These are phyloP conservation scores for Eristalis tenax DNA, from an alignment of 2,888 invertebrate species.

Conservation along the genomic window DNA sequence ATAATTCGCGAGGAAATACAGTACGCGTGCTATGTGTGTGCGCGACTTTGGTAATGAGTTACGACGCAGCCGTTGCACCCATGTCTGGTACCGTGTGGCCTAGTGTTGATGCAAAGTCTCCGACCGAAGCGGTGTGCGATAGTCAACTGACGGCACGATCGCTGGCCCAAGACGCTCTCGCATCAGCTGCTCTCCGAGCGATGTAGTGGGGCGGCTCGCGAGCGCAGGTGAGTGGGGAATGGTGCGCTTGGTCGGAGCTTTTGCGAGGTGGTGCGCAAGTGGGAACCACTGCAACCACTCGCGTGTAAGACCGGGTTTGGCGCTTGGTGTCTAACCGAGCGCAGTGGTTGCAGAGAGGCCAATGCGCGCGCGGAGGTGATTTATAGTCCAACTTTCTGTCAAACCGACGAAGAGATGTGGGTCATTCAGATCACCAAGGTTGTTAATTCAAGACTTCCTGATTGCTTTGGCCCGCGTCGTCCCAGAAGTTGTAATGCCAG, in stretches of 20 bases:
- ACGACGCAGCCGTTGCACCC: slow-evolving; percentile 20
- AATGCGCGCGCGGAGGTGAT: not conserved
- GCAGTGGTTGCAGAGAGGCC: not conserved
- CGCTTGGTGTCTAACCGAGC: not conserved
- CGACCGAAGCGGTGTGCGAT: not conserved
- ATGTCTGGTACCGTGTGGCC: slow-evolving; percentile 1
- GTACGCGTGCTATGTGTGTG: not conserved
- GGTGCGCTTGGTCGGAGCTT: not conserved
- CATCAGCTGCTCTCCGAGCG: not conserved
- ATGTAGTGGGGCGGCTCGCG: not conserved
- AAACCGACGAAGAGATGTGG: not conserved
- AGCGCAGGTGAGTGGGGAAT: not conserved
- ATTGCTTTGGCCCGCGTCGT: not conserved
- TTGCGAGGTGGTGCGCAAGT: not conserved
- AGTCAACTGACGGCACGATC: not conserved
- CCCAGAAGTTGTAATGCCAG: no score
- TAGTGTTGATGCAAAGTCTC: not conserved
- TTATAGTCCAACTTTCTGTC: not conserved
- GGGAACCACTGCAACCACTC: not conserved
- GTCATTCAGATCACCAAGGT: not conserved
- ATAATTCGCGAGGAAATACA: slow-evolving; percentile 27
- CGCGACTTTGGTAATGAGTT: slow-evolving; percentile 16
- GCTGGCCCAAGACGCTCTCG: not conserved
- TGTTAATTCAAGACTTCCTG: not conserved
- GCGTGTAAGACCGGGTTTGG: not conserved